Percentiles rank a stretch among this genome's conserved stretches.
Conservation (phyloP, 2,113 vertebrate genomes). For the Poecile atricapillus region DNA sequence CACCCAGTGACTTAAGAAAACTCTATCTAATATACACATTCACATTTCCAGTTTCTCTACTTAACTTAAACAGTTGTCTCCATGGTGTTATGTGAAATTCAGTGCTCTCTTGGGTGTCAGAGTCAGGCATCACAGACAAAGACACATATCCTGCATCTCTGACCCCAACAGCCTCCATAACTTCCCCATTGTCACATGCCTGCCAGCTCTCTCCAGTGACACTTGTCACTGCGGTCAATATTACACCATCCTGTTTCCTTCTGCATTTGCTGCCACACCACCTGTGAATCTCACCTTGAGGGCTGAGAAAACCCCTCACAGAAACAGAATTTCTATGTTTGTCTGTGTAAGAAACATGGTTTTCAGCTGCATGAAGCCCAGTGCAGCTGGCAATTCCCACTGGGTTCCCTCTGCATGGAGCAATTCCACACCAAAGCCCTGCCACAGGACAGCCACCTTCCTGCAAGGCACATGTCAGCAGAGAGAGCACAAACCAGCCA, state of each 20-base stretch:
- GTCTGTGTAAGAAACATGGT: fast-evolving
- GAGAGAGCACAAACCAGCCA: not conserved
- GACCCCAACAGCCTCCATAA: not conserved
- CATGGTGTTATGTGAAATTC: no score
- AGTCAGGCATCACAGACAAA: no score
- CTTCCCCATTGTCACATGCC: fast-evolving
- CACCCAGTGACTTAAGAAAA: no score
- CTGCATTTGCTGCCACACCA: not conserved
- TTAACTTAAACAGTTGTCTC: no score
- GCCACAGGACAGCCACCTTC: not conserved
- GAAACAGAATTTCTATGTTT: not conserved
- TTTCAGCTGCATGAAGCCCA: not conserved
- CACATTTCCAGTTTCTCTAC: no score
- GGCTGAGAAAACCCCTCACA: not conserved
- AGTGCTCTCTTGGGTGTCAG: no score
- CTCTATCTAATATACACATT: no score
- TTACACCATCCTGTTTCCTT: not conserved
- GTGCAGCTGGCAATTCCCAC: not conserved
- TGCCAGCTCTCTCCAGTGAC: not conserved
- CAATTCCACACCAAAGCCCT: not conserved
- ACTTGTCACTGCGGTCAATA: not conserved
- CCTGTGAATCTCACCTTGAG: not conserved
- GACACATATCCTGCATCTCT: no score
- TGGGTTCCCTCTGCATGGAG: fast-evolving
- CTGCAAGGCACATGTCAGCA: not conserved